Conservation (phyloP, 2,797 vertebrate genomes). For the Acanthurus tractus region DNA sequence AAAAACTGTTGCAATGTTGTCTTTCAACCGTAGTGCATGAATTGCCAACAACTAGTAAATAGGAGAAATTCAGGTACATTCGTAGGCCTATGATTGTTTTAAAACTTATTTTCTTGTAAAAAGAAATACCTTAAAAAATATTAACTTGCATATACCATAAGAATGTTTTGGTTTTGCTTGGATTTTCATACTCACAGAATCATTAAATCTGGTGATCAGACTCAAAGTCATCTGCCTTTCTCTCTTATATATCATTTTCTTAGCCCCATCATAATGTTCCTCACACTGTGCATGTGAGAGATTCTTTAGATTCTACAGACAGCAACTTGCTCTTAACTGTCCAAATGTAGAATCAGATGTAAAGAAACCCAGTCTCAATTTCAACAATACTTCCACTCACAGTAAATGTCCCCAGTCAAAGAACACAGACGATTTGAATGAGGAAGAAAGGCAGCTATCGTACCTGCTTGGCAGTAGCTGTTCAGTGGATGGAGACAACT, state of each 20-base stretch:
- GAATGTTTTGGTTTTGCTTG: neutral
- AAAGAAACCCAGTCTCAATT: no score
- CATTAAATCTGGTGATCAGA: neutral
- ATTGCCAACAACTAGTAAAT: neutral
- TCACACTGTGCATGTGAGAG: neutral
- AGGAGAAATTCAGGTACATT: no score
- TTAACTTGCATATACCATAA: neutral
- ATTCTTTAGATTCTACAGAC: neutral
- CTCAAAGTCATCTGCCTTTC: neutral
- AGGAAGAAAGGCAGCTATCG: no score
- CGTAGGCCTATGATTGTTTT: neutral
- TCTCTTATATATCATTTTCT: neutral
- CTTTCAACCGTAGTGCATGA: neutral
- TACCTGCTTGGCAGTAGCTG: no score
- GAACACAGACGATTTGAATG: no score
- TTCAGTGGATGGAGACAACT: no score
- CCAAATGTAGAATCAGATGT: no score
- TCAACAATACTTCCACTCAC: no score
- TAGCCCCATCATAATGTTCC: neutral
- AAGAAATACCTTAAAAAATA: neutral
- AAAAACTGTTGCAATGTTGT: neutral
- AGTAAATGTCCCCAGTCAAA: no score
- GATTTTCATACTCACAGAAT: neutral
- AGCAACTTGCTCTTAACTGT: neutral
- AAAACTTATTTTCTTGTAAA: neutral